Conservation (phyloP, 2,888 invertebrate species). For the Scotopteryx bipunctaria region DNA sequence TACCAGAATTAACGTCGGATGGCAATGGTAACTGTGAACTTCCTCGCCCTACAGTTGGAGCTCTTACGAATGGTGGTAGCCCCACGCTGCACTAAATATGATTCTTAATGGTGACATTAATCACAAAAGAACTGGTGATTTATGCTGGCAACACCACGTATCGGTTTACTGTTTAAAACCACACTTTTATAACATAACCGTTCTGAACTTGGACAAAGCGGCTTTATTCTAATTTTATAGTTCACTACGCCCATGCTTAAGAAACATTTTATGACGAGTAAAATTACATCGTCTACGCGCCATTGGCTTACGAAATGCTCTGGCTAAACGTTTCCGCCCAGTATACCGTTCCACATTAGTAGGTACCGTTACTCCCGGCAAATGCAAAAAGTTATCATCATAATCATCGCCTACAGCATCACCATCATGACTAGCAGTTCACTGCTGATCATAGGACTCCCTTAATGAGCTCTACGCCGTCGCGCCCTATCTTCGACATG, state of each 20-base stretch:
- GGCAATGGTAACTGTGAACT: too few relatives aligned
- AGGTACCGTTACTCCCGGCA: too few relatives aligned
- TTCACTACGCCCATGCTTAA: constrained; percentile 49
- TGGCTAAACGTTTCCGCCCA: neutral
- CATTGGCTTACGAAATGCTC: constrained; percentile 19
- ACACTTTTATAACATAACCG: constrained; percentile 44
- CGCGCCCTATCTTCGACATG: too few relatives aligned
- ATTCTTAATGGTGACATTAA: constrained; percentile 80
- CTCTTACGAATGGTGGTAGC: constrained; percentile 2
- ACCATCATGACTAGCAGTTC: too few relatives aligned
- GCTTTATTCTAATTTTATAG: constrained; percentile 62
- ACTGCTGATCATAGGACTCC: too few relatives aligned
- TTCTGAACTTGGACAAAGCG: constrained; percentile 56
- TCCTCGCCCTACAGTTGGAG: too few relatives aligned
- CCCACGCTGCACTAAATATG: constrained; percentile 73
- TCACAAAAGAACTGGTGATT: constrained; percentile 77
- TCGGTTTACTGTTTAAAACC: constrained; percentile 60
- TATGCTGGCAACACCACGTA: constrained; percentile 62
- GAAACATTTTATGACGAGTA: constrained; percentile 35
- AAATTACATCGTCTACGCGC: constrained; percentile 20
- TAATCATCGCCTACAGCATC: too few relatives aligned
- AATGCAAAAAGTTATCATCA: too few relatives aligned
- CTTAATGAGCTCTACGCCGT: too few relatives aligned
- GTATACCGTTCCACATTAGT: too few relatives aligned
- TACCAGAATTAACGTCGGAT: too few relatives aligned